Base-by-base conservation (phyloP, 1,140 invertebrate genomes). In the Medauroidea extradentata region DNA sequence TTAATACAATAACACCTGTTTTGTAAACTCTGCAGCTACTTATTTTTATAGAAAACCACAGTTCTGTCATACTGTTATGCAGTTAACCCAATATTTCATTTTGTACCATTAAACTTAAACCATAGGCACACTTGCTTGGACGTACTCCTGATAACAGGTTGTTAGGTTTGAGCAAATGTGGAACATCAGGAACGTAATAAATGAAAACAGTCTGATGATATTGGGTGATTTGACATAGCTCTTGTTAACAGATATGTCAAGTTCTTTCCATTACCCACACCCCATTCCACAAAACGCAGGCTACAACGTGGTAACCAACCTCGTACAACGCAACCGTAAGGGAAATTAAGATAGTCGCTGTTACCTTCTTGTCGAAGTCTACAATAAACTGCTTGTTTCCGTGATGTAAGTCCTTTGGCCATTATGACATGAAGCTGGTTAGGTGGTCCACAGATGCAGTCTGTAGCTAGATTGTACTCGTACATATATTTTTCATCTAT, bases 361-460 rank as follows among this genome's bases (percentile, higher is more conserved):
- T 69, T 48, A 75, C 67, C 56, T 64, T 65, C 39, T 62, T 50
- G 60, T 75, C 73, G 62, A 73, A 75, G 11, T 59, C 65, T 9
- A 67, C 27, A 57, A n/a, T 69, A 75, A 5, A 75, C 57, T 11
- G 64, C 65, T 55, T 76, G 74, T 53, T 74, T 71, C 73, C 72
- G 75, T 41, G 63, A 55, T 53, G 67, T 67, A 14, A 75, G 50
- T 42, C 73, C 68, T 53, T 67, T 50, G 9, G 64, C 65, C 53
- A 73, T 66, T 8, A 69, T 60, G 8, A 68, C 67, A 60, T 75
- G 71, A 63, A 73, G 63, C 21, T 69, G 59, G 44, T 43, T 60
- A 57, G 72, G 58, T 23, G 71, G 71, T 42, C 71, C 72, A 16
- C 74, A n/a, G 9, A 76, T 59, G 64, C 73, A 39, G 52, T 72